Base-by-base conservation (phyloP, 1,140 invertebrate genomes). In the Anastrepha ludens region DNA sequence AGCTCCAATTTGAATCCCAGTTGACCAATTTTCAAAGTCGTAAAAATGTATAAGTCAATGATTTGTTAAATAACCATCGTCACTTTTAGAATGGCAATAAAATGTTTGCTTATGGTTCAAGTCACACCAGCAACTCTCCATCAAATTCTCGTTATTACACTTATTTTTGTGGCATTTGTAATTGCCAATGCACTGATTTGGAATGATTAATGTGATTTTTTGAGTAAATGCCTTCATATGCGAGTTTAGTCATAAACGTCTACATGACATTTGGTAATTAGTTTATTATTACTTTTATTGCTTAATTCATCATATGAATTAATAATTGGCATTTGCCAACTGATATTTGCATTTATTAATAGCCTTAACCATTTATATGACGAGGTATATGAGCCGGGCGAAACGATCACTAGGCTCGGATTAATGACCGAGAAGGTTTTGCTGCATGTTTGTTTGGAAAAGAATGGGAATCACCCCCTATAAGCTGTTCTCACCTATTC, bases 151-250 rank as follows among this genome's bases (percentile, higher is more conserved):
- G 29, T 67, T 41, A 67, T 67, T 11, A 11, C 64, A 39, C 29
- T 20, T 20, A 64, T 4, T n/a, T 8, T 64, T 64, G 62, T 64
- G n/a, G 62, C 20, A 20, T 64, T 67, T 67, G 29, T 67, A 67
- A 67, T 39, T 67, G 64, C 29, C 29, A 39, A 11, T 39, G 64
- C 29, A 67, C 64, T 67, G 20, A 67, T 67, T 67, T 67, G 29
- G 64, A 67, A 67, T 67, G 64, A 67, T 67, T 67, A 67, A 67
- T 67, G 64, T 67, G 7, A 17, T 29, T 29, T 67, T 65, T 41
- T 39, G 64, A 67, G 29, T 67, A 67, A 67, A 67, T 39, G 64
- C 64, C 64, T 67, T 41, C 29, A 67, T 0, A 67, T 29, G 13
- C 20, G 9, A 29, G 9, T 67, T 67, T 9, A 67, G 29, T 39